phyloP scores from a whole-genome alignment of 2,888 invertebrate genomes.

The Philaethria dido region DNA sequence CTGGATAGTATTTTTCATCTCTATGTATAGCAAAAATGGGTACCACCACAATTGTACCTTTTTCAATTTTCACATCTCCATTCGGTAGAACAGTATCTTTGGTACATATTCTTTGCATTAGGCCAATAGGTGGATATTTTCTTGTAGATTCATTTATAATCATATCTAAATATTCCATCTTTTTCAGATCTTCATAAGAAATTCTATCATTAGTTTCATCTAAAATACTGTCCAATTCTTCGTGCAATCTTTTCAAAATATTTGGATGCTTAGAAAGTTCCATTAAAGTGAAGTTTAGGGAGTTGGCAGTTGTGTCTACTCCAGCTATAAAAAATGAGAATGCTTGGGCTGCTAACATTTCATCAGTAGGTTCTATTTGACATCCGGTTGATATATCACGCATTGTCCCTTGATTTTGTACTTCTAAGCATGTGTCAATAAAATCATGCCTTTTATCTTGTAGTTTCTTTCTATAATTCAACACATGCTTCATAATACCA shows the following conservation, averaged over 20 bases:
- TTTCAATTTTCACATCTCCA: slow-evolving; percentile 54
- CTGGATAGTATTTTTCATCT: slow-evolving; percentile 63
- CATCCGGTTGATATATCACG: slow-evolving; percentile 57
- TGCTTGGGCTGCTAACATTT: slow-evolving; percentile 67
- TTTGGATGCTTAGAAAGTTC: slow-evolving; percentile 64
- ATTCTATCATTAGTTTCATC: slow-evolving; percentile 52
- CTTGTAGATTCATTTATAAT: slow-evolving; percentile 64
- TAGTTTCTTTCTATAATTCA: slow-evolving; percentile 52
- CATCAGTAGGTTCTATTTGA: slow-evolving; percentile 58
- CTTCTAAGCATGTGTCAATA: slow-evolving; percentile 61
- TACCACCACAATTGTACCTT: slow-evolving; percentile 51
- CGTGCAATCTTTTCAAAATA: slow-evolving; percentile 60
- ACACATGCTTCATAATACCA: slow-evolving; percentile 58
- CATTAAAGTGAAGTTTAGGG: slow-evolving; percentile 65
- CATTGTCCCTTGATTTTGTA: slow-evolving; percentile 61
- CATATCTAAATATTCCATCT: slow-evolving; percentile 68
- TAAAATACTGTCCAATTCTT: slow-evolving; percentile 66
- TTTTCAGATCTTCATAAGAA: slow-evolving; percentile 54
- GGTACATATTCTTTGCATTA: slow-evolving; percentile 57
- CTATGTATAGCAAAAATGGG: slow-evolving; percentile 62
- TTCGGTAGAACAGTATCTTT: slow-evolving; percentile 57
- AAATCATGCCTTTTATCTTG: slow-evolving; percentile 57
- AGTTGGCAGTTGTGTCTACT: slow-evolving; percentile 68
- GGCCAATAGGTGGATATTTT: slow-evolving; percentile 62
- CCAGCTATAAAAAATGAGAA: slow-evolving; percentile 76